These are phyloP conservation scores for Onychostruthus taczanowskii DNA, from an alignment of 2,113 vertebrate genomes.

Conservation along the genomic window DNA sequence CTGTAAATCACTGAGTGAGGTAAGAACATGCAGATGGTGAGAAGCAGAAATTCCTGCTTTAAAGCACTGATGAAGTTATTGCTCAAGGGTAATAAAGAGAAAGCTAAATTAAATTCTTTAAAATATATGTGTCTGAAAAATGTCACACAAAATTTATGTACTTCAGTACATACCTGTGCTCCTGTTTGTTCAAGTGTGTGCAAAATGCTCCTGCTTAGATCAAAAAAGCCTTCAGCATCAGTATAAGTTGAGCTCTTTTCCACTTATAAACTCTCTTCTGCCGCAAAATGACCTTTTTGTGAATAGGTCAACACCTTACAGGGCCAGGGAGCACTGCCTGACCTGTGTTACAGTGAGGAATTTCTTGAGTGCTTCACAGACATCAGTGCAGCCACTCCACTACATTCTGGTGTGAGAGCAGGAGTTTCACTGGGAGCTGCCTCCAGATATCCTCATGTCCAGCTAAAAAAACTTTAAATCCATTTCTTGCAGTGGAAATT, in stretches of 20 bases:
- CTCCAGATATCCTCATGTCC: neutral
- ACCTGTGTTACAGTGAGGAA: neutral
- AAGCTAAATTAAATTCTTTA: neutral
- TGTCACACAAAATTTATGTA: neutral
- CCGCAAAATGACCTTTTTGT: constrained; percentile 48
- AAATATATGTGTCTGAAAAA: neutral
- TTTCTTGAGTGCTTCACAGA: neutral
- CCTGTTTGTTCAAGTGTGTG: neutral
- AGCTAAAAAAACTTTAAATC: neutral
- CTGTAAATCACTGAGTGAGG: neutral
- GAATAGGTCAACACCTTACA: constrained; percentile 33
- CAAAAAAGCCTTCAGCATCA: neutral
- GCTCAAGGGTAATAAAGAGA: neutral
- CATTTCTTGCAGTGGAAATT: neutral
- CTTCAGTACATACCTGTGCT: neutral
- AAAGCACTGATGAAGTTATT: neutral
- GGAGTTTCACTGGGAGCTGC: neutral
- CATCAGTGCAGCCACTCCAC: neutral
- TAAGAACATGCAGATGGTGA: neutral
- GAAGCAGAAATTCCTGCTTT: neutral
- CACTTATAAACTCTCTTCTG: constrained; percentile 2
- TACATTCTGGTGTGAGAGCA: neutral
- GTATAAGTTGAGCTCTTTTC: neutral
- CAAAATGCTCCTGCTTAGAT: neutral
- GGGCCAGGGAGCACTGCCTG: constrained; percentile 26